Evolutionary conservation across 2,888 invertebrate species (phyloP).

Genomic region (Hydrotaea diabolus): DNA sequence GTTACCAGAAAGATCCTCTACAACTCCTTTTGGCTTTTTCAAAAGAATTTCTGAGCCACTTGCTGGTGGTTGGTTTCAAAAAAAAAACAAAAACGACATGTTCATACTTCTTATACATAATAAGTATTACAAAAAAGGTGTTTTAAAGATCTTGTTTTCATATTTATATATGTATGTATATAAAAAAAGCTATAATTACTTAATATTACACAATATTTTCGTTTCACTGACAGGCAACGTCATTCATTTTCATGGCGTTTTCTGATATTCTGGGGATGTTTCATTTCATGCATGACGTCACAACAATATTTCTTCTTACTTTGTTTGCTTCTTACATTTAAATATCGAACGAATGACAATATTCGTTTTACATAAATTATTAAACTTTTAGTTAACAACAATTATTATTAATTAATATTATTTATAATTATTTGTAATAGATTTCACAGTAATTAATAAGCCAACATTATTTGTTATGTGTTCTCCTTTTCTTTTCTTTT

Average conservation of each 20-base stretch:
- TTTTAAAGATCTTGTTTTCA: conserved; percentile 25
- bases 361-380: conserved; percentile 13
- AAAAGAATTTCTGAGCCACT: background rate
- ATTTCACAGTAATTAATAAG: conserved; percentile 36
- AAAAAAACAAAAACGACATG: background rate
- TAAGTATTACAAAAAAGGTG: background rate
- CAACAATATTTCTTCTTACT: background rate
- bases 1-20: background rate
- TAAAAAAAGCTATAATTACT: conserved; percentile 13
- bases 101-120: background rate
- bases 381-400: conserved; percentile 35
- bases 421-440: conserved; percentile 25
- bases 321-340: background rate
- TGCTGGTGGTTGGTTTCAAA: background rate
- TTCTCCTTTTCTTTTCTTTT: background rate
- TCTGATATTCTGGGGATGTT: background rate
- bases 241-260: background rate
- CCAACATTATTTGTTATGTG: conserved; percentile 42
- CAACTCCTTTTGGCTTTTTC: background rate
- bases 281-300: background rate
- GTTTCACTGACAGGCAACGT: background rate
- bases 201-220: conserved; percentile 26
- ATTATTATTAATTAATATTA: conserved; percentile 1
- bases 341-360: conserved; percentile 15
- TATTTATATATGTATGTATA: background rate